Percentiles rank a stretch among this genome's conserved stretches.
phyloP scores from a whole-genome alignment of 2,888 invertebrate genomes.

The Polydesmus complanatus region DNA sequence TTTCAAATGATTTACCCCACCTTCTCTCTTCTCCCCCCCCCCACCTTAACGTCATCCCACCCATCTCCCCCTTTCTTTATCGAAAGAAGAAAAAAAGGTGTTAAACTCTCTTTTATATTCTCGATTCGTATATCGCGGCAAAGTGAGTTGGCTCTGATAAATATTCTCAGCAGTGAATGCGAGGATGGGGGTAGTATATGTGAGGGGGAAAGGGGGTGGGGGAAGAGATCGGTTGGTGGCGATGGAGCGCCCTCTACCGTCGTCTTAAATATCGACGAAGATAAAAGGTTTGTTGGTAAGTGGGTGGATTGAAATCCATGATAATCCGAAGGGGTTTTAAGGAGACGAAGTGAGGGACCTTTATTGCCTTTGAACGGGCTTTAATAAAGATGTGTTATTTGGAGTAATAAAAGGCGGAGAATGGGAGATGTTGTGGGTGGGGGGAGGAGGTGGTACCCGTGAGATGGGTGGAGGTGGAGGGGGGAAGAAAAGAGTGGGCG shows the following conservation, averaged over 20 bases:
- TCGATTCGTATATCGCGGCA: no score
- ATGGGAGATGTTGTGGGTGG: no score
- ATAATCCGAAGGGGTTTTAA: slow-evolving; percentile 6
- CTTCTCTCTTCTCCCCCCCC: not conserved
- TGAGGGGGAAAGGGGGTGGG: no score
- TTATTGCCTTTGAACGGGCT: slow-evolving; percentile 15
- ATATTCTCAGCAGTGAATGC: slow-evolving; percentile 14
- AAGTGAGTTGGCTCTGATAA: slow-evolving; percentile 7
- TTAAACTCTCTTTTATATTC: no score
- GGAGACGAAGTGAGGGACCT: not conserved
- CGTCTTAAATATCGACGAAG: no score
- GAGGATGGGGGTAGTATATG: no score
- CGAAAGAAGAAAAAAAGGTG: no score
- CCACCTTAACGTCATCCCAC: not conserved
- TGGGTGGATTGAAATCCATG: slow-evolving; percentile 6
- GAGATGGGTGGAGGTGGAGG: no score
- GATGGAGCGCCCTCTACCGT: no score
- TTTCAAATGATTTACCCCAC: not conserved
- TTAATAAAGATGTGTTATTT: slow-evolving; percentile 17
- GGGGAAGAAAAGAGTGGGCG: no score
- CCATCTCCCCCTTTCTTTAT: not conserved
- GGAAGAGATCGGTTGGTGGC: no score
- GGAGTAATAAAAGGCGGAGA: slow-evolving; percentile 13
- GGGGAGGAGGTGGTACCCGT: no score
- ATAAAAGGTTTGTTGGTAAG: not conserved